A percentile compares a stretch with the other conserved stretches of the same genome.
phyloP scores from a whole-genome alignment of 1,140 invertebrate genomes.

The Drosophila serrata region DNA sequence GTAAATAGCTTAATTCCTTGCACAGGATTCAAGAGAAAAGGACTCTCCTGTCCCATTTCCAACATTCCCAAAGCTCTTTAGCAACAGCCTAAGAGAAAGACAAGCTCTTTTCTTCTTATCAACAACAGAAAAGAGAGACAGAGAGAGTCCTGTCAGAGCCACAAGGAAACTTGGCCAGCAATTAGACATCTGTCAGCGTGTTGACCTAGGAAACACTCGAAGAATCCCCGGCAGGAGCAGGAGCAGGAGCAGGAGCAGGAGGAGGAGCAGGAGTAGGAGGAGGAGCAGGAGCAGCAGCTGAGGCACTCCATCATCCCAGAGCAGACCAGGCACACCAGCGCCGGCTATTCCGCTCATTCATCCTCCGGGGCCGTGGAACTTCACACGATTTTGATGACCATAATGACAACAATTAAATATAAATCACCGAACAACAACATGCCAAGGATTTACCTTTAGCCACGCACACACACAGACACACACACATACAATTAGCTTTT shows the following conservation, averaged over 20 bases:
- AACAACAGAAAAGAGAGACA: constrained; percentile 1
- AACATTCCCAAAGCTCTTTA: constrained; percentile 45
- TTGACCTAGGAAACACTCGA: constrained; percentile 43
- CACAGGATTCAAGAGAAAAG: neutral
- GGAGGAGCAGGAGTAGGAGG: too few relatives aligned
- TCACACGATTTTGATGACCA: constrained; percentile 74
- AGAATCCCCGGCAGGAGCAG: constrained; percentile 29
- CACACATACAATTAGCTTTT: constrained; percentile 83
- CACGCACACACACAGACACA: constrained; percentile 74
- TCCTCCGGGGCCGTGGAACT: constrained; percentile 23
- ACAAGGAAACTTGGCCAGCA: constrained; percentile 33
- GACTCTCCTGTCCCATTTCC: constrained; percentile 25
- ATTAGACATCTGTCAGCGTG: constrained; percentile 51
- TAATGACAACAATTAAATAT: constrained; percentile 84
- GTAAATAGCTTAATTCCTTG: neutral
- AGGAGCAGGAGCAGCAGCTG: constrained; percentile 24
- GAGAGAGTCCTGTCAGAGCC: constrained; percentile 3
- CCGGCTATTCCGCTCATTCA: neutral
- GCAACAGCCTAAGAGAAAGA: constrained; percentile 29
- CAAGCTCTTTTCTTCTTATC: constrained; percentile 4
- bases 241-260: neutral
- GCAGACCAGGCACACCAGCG: neutral
- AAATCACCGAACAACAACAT: constrained; percentile 72
- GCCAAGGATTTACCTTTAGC: constrained; percentile 55
- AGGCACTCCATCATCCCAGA: constrained; percentile 44